Percentiles rank a stretch among this genome's conserved stretches.
phyloP scores from a whole-genome alignment of 2,797 vertebrate species.

The Gambelia wislizenii region DNA sequence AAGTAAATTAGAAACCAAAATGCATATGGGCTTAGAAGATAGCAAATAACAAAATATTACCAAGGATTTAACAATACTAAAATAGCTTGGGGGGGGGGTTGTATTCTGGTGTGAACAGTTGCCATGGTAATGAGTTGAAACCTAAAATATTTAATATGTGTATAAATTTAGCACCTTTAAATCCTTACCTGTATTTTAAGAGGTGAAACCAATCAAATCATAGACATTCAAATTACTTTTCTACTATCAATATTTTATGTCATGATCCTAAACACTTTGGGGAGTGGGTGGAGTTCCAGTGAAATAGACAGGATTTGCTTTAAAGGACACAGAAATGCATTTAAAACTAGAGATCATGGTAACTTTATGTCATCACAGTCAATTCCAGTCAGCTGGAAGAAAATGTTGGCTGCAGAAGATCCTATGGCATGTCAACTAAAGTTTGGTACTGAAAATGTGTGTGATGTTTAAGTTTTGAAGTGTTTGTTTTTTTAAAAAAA shows the following conservation, averaged over 20 bases:
- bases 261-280: not conserved
- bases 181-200: slow-evolving; percentile 50
- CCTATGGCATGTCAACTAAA: not conserved
- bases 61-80: slow-evolving; percentile 74
- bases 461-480: no score
- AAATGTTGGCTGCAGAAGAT: slow-evolving; percentile 5
- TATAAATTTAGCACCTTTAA: slow-evolving; percentile 60
- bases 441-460: not conserved
- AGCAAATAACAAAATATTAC: slow-evolving; percentile 75
- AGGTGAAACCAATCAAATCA: slow-evolving; percentile 7
- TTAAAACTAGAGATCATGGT: not conserved
- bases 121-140: slow-evolving; percentile 77
- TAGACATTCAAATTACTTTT: slow-evolving; percentile 11
- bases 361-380: not conserved
- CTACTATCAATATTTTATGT: slow-evolving; percentile 9
- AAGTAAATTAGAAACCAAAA: slow-evolving; percentile 75
- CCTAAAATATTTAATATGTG: slow-evolving; percentile 54
- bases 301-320: not conserved
- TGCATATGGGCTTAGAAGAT: slow-evolving; percentile 67
- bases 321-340: not conserved
- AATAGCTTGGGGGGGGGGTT: slow-evolving; percentile 68
- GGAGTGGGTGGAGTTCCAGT: not conserved
- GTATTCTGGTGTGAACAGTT: slow-evolving; percentile 75
- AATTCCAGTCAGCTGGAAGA: not conserved
- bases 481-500: no score